A percentile compares a stretch with the other conserved stretches of the same genome.
These are phyloP conservation scores for Plumapathes pennacea DNA, from an alignment of 92 coral and sea anemone genomes.

Conservation along the genomic window DNA sequence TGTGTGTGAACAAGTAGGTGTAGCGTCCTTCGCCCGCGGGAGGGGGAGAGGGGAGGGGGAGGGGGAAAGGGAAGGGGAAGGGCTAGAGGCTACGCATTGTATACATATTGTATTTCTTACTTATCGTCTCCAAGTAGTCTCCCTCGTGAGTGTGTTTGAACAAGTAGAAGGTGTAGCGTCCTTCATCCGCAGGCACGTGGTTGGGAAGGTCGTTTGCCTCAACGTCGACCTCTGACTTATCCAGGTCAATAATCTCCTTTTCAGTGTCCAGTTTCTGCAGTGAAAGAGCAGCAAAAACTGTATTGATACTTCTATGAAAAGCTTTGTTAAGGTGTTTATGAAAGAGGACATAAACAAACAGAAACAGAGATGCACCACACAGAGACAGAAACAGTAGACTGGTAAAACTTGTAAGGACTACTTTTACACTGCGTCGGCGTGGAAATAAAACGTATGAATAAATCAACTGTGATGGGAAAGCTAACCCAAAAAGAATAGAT, in stretches of 20 bases:
- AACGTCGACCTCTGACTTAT: conserved; percentile 48
- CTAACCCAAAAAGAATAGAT: no score
- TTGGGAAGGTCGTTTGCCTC: conserved; percentile 53
- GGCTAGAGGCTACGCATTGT: no score
- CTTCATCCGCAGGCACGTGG: conserved; percentile 66
- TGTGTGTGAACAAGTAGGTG: conserved; percentile 88
- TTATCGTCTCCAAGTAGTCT: conserved; percentile 73
- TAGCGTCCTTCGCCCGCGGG: conserved; percentile 67
- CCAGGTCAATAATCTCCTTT: conserved; percentile 71
- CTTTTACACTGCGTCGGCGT: no score
- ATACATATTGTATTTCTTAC: conserved; percentile 47
- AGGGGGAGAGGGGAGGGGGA: no score
- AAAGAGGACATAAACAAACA: no score
- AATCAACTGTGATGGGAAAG: no score
- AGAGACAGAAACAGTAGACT: not conserved
- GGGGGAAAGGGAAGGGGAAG: not conserved
- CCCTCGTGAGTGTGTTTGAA: conserved; percentile 97
- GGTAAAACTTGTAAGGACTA: not conserved
- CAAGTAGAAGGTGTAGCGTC: conserved; percentile 81
- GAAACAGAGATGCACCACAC: not conserved
- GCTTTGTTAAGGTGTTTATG: no score
- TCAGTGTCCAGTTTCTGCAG: conserved; percentile 74
- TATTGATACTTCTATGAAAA: not conserved
- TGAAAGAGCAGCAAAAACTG: not conserved
- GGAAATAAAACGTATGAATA: no score